Evolutionary conservation across 1,140 invertebrate species (phyloP), one percentile per base, ranked within the genome.

Genomic region (Oreohelix idahoensis): DNA sequence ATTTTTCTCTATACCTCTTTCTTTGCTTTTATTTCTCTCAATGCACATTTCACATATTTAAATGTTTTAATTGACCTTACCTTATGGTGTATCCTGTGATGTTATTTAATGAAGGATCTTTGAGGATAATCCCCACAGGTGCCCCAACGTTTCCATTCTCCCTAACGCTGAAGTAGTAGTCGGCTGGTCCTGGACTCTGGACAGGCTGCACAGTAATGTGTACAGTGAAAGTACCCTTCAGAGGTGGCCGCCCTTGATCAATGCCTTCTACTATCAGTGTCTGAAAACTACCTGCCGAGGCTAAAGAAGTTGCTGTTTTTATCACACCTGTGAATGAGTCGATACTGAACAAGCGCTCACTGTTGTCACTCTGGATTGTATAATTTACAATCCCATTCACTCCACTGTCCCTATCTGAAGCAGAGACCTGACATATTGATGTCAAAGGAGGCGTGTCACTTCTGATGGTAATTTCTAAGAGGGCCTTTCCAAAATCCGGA

Each of bases 81-180:
- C 63, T 66, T 66, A 32, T 66, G 8, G 8, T 66, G 17, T 66
- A 32, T 8, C 63, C 32, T 1, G 63, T 66, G 29, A 66, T 35
- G 29, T 29, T 66, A n/a, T 32, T 66, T 66, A 66, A 17, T 5
- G 63, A 66, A 11, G 63, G 1, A 66, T 66, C 63, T 29, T 35
- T 32, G 1, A 36, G 71, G 39, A 79, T 79, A 29, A 36, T 79
- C 5, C 58, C 77, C 0, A 79, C 77, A 8, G 32, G n/a, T 17
- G 79, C 71, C 13, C 79, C 79, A 29, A 23, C n/a, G 4, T 1
- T 23, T 66, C 71, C 13, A n/a, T 80, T 80, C 79, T 80, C 79
- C 29, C 0, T 32, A 5, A 80, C 63, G 39, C 20, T 45, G n/a
- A 66, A 79, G 29, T 17, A 4, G 38, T 69, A 39, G 39, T 70